Conservation (phyloP, 2,113 vertebrate genomes). For the Pelecanoides urinatrix region DNA sequence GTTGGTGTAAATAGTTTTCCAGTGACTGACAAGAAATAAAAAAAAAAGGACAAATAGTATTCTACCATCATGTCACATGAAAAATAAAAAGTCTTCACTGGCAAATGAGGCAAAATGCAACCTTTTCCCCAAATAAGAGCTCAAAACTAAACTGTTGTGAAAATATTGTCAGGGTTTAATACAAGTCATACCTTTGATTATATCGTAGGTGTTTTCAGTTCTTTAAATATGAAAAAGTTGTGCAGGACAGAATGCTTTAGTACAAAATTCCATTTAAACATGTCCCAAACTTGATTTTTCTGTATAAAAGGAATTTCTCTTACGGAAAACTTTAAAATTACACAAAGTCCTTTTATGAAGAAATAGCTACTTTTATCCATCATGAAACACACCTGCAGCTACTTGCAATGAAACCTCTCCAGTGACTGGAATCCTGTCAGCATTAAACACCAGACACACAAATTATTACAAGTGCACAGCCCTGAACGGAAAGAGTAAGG, state of each 20-base stretch:
- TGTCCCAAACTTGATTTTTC: neutral
- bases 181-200: neutral
- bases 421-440: slow-evolving; percentile 84
- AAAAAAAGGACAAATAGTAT: neutral
- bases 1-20: neutral
- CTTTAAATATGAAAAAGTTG: neutral
- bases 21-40: neutral
- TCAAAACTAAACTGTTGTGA: neutral
- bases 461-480: slow-evolving; percentile 76
- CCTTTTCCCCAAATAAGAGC: neutral
- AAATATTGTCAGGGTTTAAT: neutral
- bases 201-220: neutral
- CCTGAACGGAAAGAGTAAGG: slow-evolving; percentile 67
- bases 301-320: neutral
- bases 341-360: slow-evolving; percentile 33
- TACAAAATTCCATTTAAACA: neutral
- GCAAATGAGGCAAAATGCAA: neutral
- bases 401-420: slow-evolving; percentile 83
- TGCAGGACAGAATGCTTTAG: neutral
- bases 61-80: neutral
- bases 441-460: slow-evolving; percentile 83
- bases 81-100: neutral
- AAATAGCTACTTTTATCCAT: slow-evolving; percentile 69
- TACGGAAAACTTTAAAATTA: neutral
- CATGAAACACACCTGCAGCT: slow-evolving; percentile 82